Base-by-base conservation (phyloP, 2,888 invertebrate genomes). In the Synanthedon tipuliformis region DNA sequence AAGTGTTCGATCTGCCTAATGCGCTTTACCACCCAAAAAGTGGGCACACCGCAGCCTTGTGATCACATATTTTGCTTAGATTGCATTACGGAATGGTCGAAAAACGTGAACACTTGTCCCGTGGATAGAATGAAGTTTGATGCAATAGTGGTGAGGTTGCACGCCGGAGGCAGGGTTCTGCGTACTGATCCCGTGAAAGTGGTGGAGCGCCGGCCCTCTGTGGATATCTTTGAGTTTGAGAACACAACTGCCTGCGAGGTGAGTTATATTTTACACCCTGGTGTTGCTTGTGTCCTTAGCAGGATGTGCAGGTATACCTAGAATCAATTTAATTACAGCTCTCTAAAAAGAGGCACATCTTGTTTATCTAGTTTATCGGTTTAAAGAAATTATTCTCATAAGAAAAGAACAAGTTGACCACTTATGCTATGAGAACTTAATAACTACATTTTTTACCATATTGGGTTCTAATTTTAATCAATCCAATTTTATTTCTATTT, bases 71-170 rank as follows among this genome's bases (percentile, higher is more conserved):
- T 97, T 78, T 98, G 98, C 75, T 89, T 94, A 45, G 93, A 94
- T 61, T 98, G 98, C 76, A 93, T 98, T 58, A 90, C 92, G 52
- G 96, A 97, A 74, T 98, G 98, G 98, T 92, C 96, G n/a, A 95
- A 93, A 89, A 96, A 95, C 87, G 93, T 96, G 49, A 96, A 96
- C 71, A 97, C 97, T 2, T 98, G 98, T 75, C 98, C 98, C 0
- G 94, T 97, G 41, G 97, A 98, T 79, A 89, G 97, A 48, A 91
- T 92, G 62, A 90, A 90, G 41, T 98, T 96, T 75, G 89, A 91
- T 55, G 82, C 90, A 49, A 95, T 97, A 57, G 81, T 94, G 53
- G 95, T 96, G 41, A 89, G 92, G 56, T 88, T 90, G 50, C 89
- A 89, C 67, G 82, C 91, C 0, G 91, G 91, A 40, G 94, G 94